These are phyloP conservation scores for Drosophila pseudotakahashii DNA, from an alignment of 2,888 invertebrate species.

Conservation along the genomic window DNA sequence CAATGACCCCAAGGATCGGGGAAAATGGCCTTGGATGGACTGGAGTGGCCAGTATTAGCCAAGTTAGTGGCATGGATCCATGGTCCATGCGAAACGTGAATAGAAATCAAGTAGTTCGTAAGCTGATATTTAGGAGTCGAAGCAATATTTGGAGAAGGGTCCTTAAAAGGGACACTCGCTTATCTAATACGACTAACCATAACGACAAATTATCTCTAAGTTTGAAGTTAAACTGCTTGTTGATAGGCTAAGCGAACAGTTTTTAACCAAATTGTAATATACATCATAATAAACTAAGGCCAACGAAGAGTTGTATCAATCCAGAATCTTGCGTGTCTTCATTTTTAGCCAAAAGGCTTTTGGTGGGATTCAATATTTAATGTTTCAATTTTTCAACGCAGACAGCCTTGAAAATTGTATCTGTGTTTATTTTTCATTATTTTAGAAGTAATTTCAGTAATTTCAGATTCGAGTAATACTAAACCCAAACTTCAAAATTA, in stretches of 20 bases:
- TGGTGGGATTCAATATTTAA: neutral
- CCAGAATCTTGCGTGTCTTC: neutral
- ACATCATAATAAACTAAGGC: slow-evolving; percentile 39
- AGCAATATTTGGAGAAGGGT: slow-evolving; percentile 37
- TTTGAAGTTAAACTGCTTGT: slow-evolving; percentile 30
- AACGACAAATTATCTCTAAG: slow-evolving; percentile 31
- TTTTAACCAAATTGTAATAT: slow-evolving; percentile 45
- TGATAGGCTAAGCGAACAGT: slow-evolving; percentile 29
- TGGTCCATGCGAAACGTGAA: slow-evolving; percentile 47
- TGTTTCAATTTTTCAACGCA: neutral
- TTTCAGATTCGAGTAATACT: neutral
- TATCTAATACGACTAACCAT: slow-evolving; percentile 29
- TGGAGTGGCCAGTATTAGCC: slow-evolving; percentile 63
- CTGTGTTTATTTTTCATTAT: neutral
- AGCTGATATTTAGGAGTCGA: slow-evolving; percentile 51
- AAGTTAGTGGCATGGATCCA: slow-evolving; percentile 39
- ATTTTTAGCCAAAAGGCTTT: neutral
- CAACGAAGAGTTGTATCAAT: slow-evolving; percentile 28
- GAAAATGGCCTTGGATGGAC: slow-evolving; percentile 13
- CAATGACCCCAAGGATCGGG: slow-evolving; percentile 17
- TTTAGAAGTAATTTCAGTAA: neutral
- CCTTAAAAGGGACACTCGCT: slow-evolving; percentile 19
- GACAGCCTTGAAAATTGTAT: neutral
- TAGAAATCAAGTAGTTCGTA: slow-evolving; percentile 43
- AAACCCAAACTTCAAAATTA: neutral